Conservation (phyloP, 2,888 invertebrate species). For the Ernsta delagoae region DNA sequence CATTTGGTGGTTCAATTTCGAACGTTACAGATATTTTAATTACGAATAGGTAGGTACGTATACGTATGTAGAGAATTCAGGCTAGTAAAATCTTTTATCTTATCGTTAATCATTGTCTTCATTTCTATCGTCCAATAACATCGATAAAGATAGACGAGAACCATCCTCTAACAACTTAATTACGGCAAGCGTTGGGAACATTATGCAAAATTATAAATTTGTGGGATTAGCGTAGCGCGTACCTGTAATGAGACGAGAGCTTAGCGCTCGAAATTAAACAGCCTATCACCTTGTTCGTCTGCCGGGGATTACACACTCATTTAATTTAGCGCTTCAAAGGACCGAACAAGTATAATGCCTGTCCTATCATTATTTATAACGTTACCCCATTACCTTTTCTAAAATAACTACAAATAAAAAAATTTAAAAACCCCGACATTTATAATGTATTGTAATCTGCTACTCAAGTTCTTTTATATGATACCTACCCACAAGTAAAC, state of each 20-base stretch:
- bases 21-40: too few species aligned
- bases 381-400: not conserved
- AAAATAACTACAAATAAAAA: too few species aligned
- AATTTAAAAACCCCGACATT: too few species aligned
- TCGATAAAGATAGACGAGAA: not conserved
- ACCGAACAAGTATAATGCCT: constrained; percentile 49
- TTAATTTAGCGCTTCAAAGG: constrained; percentile 64
- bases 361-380: constrained; percentile 14
- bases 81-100: too few species aligned
- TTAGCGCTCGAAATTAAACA: constrained; percentile 59
- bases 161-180: not conserved
- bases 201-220: constrained; percentile 40
- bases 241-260: constrained; percentile 39
- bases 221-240: constrained; percentile 42
- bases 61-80: too few species aligned
- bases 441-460: too few species aligned
- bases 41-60: too few species aligned
- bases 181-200: not conserved
- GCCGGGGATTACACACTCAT: constrained; percentile 63
- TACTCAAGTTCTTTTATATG: too few species aligned
- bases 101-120: too few species aligned
- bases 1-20: too few species aligned
- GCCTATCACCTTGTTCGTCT: constrained; percentile 61
- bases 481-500: too few species aligned
- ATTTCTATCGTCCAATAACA: not conserved